Conservation (phyloP, 2,888 invertebrate genomes). For the Colletes collaris region DNA sequence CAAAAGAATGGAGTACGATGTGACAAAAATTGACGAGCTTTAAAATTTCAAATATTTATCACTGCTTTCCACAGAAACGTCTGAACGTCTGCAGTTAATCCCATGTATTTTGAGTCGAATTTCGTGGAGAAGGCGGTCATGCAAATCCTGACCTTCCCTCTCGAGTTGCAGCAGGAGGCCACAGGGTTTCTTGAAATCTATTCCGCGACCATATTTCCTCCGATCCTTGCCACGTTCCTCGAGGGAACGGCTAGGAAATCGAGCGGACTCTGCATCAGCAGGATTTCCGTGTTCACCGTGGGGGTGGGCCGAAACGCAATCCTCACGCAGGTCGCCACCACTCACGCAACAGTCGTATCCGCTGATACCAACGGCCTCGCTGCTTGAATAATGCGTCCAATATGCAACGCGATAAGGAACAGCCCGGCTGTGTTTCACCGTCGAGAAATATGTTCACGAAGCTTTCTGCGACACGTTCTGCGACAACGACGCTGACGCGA, state of each 20-base stretch:
- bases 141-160: too few relatives aligned
- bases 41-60: too few relatives aligned
- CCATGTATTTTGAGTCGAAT: too few relatives aligned
- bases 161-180: too few relatives aligned
- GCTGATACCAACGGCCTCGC: conserved; percentile 44
- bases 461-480: conserved; percentile 47
- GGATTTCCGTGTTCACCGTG: conserved; percentile 46
- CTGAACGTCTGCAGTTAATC: too few relatives aligned
- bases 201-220: neutral
- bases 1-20: too few relatives aligned
- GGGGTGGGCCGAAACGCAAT: conserved; percentile 38
- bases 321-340: conserved; percentile 43
- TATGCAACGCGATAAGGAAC: conserved; percentile 64
- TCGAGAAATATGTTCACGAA: conserved; percentile 48
- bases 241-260: neutral
- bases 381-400: conserved; percentile 67
- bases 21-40: too few relatives aligned
- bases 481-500: conserved; percentile 31
- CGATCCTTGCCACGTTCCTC: neutral
- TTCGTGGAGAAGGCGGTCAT: too few relatives aligned
- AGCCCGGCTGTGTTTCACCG: conserved; percentile 33
- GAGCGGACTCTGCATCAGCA: conserved; percentile 19
- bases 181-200: neutral
- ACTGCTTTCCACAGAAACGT: too few relatives aligned
- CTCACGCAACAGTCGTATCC: conserved; percentile 51